phyloP scores from a whole-genome alignment of 1,140 invertebrate genomes.

The Aphis craccivora region DNA sequence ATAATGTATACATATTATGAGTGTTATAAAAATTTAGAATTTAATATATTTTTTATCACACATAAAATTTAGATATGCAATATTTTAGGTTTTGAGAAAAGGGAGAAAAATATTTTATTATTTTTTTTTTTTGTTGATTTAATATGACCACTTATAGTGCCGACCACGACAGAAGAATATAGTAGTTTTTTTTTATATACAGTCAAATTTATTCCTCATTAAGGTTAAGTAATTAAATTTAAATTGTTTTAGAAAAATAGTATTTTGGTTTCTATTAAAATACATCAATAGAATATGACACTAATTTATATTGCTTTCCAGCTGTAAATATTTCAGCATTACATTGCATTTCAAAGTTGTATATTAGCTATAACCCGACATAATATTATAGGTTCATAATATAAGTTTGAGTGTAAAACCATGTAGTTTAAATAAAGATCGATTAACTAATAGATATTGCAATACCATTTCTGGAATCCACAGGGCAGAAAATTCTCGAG shows the following conservation, averaged over 20 bases:
- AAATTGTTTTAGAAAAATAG: too few species aligned
- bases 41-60: not conserved
- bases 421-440: not conserved
- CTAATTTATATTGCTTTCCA: too few species aligned
- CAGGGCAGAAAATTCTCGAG: not conserved
- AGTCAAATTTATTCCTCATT: not conserved
- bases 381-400: too few species aligned
- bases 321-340: too few species aligned
- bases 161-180: not conserved
- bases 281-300: too few species aligned
- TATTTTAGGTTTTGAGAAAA: not conserved
- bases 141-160: not conserved
- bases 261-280: too few species aligned
- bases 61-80: not conserved
- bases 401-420: not conserved
- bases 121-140: not conserved
- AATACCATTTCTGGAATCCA: not conserved
- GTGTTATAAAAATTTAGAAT: not conserved
- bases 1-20: not conserved
- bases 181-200: not conserved
- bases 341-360: too few species aligned
- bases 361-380: too few species aligned
- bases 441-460: not conserved
- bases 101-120: not conserved
- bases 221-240: too few species aligned